A percentile compares a stretch with the other conserved stretches of the same genome.
Evolutionary conservation across 2,888 invertebrate genomes (phyloP).

Genomic region (Theretra japonica): DNA sequence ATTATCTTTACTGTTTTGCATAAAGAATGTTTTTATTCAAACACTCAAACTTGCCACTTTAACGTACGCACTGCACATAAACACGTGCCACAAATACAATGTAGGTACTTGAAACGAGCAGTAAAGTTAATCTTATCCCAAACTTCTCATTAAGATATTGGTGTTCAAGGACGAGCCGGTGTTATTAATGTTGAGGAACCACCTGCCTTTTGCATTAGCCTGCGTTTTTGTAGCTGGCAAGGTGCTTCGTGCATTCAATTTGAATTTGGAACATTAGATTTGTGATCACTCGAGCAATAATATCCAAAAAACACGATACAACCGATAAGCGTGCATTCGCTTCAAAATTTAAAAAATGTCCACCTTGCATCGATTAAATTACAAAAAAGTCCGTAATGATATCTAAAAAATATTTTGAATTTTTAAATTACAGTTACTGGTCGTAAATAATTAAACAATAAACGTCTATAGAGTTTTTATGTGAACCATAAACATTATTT

Average conservation of each 20-base stretch:
- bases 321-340: slow-evolving; percentile 21
- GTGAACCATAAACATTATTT: slow-evolving; percentile 5
- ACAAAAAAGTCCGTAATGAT: slow-evolving; percentile 22
- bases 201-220: slow-evolving; percentile 71
- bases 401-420: slow-evolving; percentile 17
- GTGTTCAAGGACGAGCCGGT: slow-evolving; percentile 35
- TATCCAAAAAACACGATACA: slow-evolving; percentile 19
- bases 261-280: slow-evolving; percentile 62
- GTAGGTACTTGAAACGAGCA: neutral
- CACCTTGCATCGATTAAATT: slow-evolving; percentile 29
- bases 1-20: slow-evolving; percentile 3
- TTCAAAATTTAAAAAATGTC: slow-evolving; percentile 28
- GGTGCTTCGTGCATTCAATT: slow-evolving; percentile 61
- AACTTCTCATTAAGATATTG: slow-evolving; percentile 39
- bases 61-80: neutral
- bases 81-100: slow-evolving; percentile 10
- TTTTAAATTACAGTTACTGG: slow-evolving; percentile 11
- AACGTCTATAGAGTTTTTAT: slow-evolving; percentile 19
- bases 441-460: slow-evolving; percentile 28
- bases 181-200: slow-evolving; percentile 51
- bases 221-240: slow-evolving; percentile 63
- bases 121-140: slow-evolving; percentile 21
- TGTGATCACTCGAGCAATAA: slow-evolving; percentile 17
- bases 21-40: neutral
- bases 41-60: neutral